These are phyloP conservation scores for Aldabrachelys gigantea DNA, from an alignment of 2,113 vertebrate genomes.

Conservation along the genomic window DNA sequence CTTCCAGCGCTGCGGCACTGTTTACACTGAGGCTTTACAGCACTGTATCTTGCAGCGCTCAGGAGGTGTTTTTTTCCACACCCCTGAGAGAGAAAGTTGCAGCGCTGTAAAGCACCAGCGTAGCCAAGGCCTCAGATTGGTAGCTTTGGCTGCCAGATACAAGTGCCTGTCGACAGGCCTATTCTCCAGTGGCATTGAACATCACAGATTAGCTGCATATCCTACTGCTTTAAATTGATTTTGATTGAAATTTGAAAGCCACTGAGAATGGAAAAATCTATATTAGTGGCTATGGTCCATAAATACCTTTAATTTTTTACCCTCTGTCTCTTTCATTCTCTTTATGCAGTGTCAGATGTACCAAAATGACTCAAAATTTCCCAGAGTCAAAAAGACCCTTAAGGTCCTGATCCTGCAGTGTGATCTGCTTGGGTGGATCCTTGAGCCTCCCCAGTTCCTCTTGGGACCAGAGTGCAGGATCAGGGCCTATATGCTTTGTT, in stretches of 20 bases:
- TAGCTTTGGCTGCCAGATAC: neutral
- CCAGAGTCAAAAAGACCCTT: conserved; percentile 58
- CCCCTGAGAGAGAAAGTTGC: too few relatives aligned
- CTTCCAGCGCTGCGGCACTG: too few relatives aligned
- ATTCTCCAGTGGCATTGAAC: neutral
- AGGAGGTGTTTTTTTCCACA: too few relatives aligned
- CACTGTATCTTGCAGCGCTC: too few relatives aligned
- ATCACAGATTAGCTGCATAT: conserved; percentile 15
- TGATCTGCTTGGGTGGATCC: neutral
- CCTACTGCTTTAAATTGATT: neutral
- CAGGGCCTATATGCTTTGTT: conserved; percentile 67
- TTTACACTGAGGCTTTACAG: too few relatives aligned
- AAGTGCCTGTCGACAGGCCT: neutral
- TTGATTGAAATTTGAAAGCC: conserved; percentile 21
- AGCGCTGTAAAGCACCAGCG: too few relatives aligned
- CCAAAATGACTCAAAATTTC: conserved; percentile 71
- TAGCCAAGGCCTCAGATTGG: neutral
- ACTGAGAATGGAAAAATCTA: neutral
- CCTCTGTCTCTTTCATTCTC: conserved; percentile 22
- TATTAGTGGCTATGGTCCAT: neutral
- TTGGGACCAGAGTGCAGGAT: conserved; percentile 32
- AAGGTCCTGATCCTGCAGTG: conserved; percentile 8
- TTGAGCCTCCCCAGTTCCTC: neutral
- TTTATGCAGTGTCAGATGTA: conserved; percentile 58
- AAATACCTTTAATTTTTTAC: conserved; percentile 13